Evolutionary conservation across 2,113 vertebrate species (phyloP).

Genomic region (Formicarius rufipectus): DNA sequence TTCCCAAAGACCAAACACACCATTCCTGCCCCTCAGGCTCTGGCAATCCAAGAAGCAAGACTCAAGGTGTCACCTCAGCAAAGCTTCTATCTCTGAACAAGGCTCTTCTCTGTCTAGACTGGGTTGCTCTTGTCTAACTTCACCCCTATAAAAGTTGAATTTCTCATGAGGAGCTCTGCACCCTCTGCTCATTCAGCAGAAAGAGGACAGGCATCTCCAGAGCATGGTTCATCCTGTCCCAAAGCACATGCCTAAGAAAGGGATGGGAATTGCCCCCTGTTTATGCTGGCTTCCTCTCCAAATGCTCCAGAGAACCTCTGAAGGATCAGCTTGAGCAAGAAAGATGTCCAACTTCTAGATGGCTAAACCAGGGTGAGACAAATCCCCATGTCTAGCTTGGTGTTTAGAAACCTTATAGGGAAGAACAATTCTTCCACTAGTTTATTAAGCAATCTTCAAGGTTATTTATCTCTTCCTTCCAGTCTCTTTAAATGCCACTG

Average conservation of each 20-base stretch:
- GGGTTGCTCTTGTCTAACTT: neutral
- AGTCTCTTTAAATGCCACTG: constrained; percentile 29
- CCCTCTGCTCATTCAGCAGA: neutral
- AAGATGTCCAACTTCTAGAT: neutral
- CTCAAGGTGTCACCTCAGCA: neutral
- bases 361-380: neutral
- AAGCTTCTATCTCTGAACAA: neutral
- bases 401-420: neutral
- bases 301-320: neutral
- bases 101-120: neutral
- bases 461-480: constrained; percentile 28
- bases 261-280: neutral
- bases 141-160: neutral
- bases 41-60: neutral
- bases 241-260: neutral
- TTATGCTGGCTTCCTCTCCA: neutral
- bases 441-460: constrained; percentile 21
- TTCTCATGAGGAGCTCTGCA: neutral
- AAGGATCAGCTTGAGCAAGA: neutral
- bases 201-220: neutral
- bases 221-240: neutral
- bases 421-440: neutral
- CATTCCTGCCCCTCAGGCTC: neutral
- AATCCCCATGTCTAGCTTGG: neutral
- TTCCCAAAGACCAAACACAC: neutral